phyloP scores from a whole-genome alignment of 2,113 vertebrate species.

The Melanotaenia duboulayi region DNA sequence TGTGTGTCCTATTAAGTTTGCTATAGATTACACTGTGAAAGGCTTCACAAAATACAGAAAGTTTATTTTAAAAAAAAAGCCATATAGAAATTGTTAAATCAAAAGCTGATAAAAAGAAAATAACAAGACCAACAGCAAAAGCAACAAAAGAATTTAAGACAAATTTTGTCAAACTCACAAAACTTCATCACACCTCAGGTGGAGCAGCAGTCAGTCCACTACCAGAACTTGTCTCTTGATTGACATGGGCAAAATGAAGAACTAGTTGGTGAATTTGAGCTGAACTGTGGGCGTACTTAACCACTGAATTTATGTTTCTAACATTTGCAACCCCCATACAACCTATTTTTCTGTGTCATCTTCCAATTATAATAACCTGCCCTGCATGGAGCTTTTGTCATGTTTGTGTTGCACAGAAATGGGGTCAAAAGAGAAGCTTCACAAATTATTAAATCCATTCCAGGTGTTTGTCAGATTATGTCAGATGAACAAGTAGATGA shows the following conservation, averaged over 20 bases:
- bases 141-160: too few relatives aligned
- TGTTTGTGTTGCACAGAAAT: slow-evolving; percentile 15
- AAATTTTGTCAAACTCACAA: too few relatives aligned
- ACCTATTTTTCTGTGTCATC: slow-evolving; percentile 27
- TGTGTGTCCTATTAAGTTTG: too few relatives aligned
- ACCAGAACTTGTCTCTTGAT: slow-evolving; percentile 31
- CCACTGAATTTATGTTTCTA: slow-evolving; percentile 36
- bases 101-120: too few relatives aligned
- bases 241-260: slow-evolving; percentile 33
- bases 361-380: slow-evolving; percentile 8
- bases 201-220: slow-evolving; percentile 42
- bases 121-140: too few relatives aligned
- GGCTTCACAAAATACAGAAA: too few relatives aligned
- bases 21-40: too few relatives aligned
- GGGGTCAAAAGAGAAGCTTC: background rate
- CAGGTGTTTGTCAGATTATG: slow-evolving; percentile 5
- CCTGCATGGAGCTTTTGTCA: background rate
- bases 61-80: too few relatives aligned
- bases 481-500: background rate
- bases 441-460: slow-evolving; percentile 38
- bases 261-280: too few relatives aligned
- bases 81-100: too few relatives aligned
- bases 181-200: slow-evolving; percentile 5
- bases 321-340: slow-evolving; percentile 9
- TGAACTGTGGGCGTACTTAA: slow-evolving; percentile 22